Evolutionary conservation across 1,140 invertebrate genomes (phyloP).

Genomic region (Macrostomum lignano): DNA sequence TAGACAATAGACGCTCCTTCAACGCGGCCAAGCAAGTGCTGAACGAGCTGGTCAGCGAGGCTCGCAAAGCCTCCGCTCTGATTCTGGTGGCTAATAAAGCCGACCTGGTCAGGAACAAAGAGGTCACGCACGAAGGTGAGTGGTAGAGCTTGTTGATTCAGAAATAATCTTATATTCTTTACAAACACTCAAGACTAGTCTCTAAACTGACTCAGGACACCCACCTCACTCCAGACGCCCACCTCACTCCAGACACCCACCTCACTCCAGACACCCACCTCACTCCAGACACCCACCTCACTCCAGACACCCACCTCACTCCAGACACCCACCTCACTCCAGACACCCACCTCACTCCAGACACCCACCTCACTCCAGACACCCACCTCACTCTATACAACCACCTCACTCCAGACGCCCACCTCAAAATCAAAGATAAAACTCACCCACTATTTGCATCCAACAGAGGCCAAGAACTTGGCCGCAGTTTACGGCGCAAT

Average conservation of each 20-base stretch:
- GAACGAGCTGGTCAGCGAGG: slow-evolving; percentile 11
- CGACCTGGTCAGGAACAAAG: slow-evolving; percentile 56
- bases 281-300: too few species aligned
- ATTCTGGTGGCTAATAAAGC: slow-evolving; percentile 83
- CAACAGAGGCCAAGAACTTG: slow-evolving; percentile 4
- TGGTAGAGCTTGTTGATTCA: neutral
- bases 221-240: too few species aligned
- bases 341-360: too few species aligned
- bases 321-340: too few species aligned
- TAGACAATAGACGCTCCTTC: slow-evolving; percentile 43
- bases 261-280: too few species aligned
- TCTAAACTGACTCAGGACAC: too few species aligned
- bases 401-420: too few species aligned
- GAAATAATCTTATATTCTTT: neutral
- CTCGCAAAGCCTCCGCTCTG: slow-evolving; percentile 33
- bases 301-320: too few species aligned
- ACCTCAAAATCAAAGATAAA: neutral
- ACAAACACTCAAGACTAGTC: neutral
- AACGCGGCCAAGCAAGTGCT: slow-evolving; percentile 11
- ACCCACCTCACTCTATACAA: too few species aligned
- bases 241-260: too few species aligned
- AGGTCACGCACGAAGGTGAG: slow-evolving; percentile 53
- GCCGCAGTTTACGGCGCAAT: slow-evolving; percentile 21
- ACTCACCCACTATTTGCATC: neutral
- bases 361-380: too few species aligned